Evolutionary conservation across 2,888 invertebrate genomes (phyloP).

Genomic region (Polia nebulosa): DNA sequence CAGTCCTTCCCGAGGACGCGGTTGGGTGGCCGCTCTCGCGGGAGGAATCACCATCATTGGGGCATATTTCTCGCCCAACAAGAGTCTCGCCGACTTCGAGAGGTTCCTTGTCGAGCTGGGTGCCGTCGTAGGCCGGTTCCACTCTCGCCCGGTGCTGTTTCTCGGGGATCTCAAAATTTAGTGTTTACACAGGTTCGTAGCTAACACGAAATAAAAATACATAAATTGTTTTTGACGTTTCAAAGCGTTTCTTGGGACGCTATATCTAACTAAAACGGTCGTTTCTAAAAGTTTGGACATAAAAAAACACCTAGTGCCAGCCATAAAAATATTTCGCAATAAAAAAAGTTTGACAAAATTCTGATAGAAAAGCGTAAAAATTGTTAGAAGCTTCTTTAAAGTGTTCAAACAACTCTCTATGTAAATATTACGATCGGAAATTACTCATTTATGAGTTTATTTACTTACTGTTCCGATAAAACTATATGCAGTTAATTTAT

Average conservation of each 20-base stretch:
- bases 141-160: too few relatives aligned
- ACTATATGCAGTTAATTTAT: background rate
- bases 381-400: slow-evolving; percentile 34
- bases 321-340: slow-evolving; percentile 70
- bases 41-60: too few relatives aligned
- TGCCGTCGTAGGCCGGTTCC: too few relatives aligned
- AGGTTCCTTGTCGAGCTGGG: too few relatives aligned
- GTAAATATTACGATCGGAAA: slow-evolving; percentile 23
- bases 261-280: slow-evolving; percentile 61
- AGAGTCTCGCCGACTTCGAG: too few relatives aligned
- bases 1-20: too few relatives aligned
- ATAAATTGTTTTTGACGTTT: slow-evolving; percentile 57
- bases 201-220: slow-evolving; percentile 28
- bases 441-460: slow-evolving; percentile 24
- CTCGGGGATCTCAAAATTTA: too few relatives aligned
- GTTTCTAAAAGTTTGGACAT: slow-evolving; percentile 67
- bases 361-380: slow-evolving; percentile 40
- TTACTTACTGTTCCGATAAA: slow-evolving; percentile 14
- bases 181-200: too few relatives aligned
- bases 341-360: slow-evolving; percentile 68
- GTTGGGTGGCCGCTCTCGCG: too few relatives aligned
- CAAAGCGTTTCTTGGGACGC: slow-evolving; percentile 48
- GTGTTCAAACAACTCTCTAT: slow-evolving; percentile 30
- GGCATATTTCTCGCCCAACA: too few relatives aligned
- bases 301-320: slow-evolving; percentile 68